Evolutionary conservation across 2,797 vertebrate genomes (phyloP).

Genomic region (Rhincodon typus): DNA sequence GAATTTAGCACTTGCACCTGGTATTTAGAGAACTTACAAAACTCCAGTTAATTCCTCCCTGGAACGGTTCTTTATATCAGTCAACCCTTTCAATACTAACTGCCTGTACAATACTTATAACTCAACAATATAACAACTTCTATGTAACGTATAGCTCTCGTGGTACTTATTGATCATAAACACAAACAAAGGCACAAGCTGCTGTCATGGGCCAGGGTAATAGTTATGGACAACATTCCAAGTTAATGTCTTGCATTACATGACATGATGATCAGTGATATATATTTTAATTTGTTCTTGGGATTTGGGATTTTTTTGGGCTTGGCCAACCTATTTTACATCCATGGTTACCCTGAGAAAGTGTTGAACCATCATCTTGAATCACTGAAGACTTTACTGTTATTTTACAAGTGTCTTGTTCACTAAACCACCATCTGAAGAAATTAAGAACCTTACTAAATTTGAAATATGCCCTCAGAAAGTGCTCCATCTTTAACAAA

Average conservation of each 20-base stretch:
- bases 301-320: too few relatives aligned
- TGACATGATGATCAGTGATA: neutral
- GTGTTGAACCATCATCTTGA: neutral
- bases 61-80: too few relatives aligned
- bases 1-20: too few relatives aligned
- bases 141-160: too few relatives aligned
- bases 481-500: neutral
- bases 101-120: too few relatives aligned
- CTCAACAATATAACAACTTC: neutral
- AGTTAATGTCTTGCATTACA: neutral
- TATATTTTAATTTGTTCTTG: neutral
- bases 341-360: neutral
- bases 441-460: neutral
- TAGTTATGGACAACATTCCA: neutral
- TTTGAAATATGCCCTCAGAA: neutral
- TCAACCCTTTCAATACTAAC: too few relatives aligned
- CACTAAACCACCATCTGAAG: neutral
- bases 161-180: neutral
- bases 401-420: neutral
- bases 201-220: neutral
- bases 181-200: neutral
- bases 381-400: neutral
- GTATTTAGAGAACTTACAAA: too few relatives aligned
- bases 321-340: neutral
- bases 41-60: too few relatives aligned